Evolutionary conservation across 2,797 vertebrate species (phyloP), one percentile per base, ranked within the genome.

Genomic region (Clarias platycephalus): DNA sequence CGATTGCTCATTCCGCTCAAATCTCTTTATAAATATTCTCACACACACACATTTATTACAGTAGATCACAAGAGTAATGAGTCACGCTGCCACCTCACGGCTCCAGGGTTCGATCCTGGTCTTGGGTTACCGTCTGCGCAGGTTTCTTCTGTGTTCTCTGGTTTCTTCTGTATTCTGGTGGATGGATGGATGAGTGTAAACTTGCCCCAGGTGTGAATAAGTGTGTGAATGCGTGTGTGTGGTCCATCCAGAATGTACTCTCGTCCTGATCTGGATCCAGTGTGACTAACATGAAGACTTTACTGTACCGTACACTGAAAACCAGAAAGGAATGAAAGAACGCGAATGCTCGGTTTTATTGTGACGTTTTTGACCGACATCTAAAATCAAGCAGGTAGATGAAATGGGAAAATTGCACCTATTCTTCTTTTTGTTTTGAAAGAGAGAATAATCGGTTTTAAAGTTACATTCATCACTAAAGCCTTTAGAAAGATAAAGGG

Each of bases 361-460:
- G 57, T 78, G 57, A 63, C 37, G 26, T 58, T 22, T 78, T 57
- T 31, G 26, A 68, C 34, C 60, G 75, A 49, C 60, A 0, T 64
- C 31, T 40, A 58, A 77, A 77, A 77, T 71, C 0, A n/a, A 37
- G 20, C 64, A 26, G 22, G 53, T 28, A 37, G 34, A 68, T 12
- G 66, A 37, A 64, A 55, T 31, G 58, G 64, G 24, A n/a, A 72
- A 80, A 80, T 84, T 80, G 68, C 49, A 40, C 9, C 68, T 34
- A 5, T 80, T 84, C 53, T 31, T 80, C 55, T 49, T 22, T 49
- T 22, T 63, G 16, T 53, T 49, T 31, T n/a, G 40, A 80, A 84
- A 71, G 76, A 84, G 68, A 34, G 44, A 64, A 20, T 26, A 44
- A 80, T 40, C 55, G 44, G 2, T 20, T 80, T 80, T 63, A 18